Percentiles rank a stretch among this genome's conserved stretches.
phyloP scores from a whole-genome alignment of 2,888 invertebrate genomes.

The Stegana nigrithorax region DNA sequence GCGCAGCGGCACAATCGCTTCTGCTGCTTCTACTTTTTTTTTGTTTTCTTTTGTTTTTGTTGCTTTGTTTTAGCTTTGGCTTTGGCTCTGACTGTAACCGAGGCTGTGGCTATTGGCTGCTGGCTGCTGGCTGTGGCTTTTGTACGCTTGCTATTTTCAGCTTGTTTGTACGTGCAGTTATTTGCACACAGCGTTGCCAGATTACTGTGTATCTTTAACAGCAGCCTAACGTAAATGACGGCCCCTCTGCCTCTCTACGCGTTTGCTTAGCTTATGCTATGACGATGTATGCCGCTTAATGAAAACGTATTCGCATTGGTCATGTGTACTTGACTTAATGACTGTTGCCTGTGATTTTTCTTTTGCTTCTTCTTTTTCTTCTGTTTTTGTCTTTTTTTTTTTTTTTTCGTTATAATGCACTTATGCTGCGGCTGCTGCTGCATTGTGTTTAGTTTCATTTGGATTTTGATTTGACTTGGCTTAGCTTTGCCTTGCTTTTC shows the following conservation, averaged over 20 bases:
- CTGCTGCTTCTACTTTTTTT: not conserved
- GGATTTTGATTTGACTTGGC: too few species aligned
- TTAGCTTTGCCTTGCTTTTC: too few species aligned
- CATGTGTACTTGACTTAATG: slow-evolving; percentile 19
- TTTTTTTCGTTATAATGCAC: not conserved
- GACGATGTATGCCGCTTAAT: not conserved
- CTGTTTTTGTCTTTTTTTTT: not conserved
- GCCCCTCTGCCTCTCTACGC: not conserved
- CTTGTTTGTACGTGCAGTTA: slow-evolving; percentile 17
- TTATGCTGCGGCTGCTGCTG: not conserved
- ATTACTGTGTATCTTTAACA: not conserved
- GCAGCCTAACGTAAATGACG: too few species aligned
- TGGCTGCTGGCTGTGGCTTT: too few species aligned
- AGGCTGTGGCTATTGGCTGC: not conserved
- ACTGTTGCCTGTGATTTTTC: too few species aligned
- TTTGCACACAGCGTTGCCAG: slow-evolving; percentile 4
- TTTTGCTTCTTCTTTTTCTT: not conserved
- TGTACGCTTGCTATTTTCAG: slow-evolving; percentile 5
- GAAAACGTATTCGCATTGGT: slow-evolving; percentile 17
- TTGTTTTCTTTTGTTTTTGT: not conserved
- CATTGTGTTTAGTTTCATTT: slow-evolving; percentile 12
- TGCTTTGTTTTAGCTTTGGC: not conserved
- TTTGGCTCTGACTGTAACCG: not conserved
- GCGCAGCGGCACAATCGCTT: too few species aligned
- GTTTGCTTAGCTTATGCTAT: not conserved